Base-by-base conservation (phyloP, 2,888 invertebrate species). In the Lasioglossum leucozonium region DNA sequence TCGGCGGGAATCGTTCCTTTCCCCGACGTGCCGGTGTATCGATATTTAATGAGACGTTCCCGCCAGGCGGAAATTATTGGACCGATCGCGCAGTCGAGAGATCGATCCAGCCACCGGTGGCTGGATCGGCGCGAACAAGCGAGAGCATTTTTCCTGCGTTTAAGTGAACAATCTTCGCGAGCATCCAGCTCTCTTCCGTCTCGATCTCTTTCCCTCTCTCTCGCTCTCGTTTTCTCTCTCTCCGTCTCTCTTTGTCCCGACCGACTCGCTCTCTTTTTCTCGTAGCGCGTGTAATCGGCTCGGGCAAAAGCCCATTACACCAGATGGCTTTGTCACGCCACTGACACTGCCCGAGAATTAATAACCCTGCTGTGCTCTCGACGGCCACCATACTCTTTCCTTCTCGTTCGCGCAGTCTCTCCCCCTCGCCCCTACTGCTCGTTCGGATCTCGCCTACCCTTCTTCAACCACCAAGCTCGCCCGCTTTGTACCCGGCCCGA, bases 271-370 rank as follows among this genome's bases (percentile, higher is more conserved):
- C 51, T 76, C 62, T 74, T 79, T 44, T 62, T 79, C 55, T 34
- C 30, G 69, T 51, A 67, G 72, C 51, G 81, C 87, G 82, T 89
- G 91, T 91, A 90, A 89, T 90, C 90, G 91, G 91, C 80, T 81
- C 84, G 74, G 69, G 85, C 81, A 44, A 88, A 85, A 89, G 85
- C 89, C 91, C 91, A 89, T 91, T 91, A 90, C 89, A 84, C 78
- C 90, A 88, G 90, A 89, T 89, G 91, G 89, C 87, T 90, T 91
- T 91, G 90, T 90, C 89, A 87, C 91, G 88, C 85, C 79, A 82
- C 84, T 90, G 89, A 87, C 85, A 89, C 81, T 84, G 90, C 79
- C 82, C 82, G 84, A 88, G 84, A 90, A 90, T 90, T 90, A 90
- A 90, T 90, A 90, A 90, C 88, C 87, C 84, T 86, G 77, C 90